Evolutionary conservation across 2,797 vertebrate genomes (phyloP).

Genomic region (Parauchenoglanis ngamensis): DNA sequence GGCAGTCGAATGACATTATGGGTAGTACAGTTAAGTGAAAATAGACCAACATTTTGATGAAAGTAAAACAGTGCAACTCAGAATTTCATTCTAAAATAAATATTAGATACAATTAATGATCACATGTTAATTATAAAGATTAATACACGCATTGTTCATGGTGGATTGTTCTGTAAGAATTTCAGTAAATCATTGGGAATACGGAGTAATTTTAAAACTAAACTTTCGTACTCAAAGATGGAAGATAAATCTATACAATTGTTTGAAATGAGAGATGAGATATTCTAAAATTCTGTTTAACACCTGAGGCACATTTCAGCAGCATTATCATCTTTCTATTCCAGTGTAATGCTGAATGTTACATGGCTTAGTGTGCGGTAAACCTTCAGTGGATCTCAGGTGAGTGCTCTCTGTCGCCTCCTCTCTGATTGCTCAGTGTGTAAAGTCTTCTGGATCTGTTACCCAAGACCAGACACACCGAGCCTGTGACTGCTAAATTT

Average conservation of each 20-base stretch:
- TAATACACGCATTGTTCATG: background rate
- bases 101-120: background rate
- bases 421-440: conserved; percentile 36
- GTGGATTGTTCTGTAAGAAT: background rate
- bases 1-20: background rate
- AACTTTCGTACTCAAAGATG: background rate
- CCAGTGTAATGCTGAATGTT: conserved; percentile 17
- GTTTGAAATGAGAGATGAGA: background rate
- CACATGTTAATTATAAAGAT: background rate
- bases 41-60: background rate
- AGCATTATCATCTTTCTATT: background rate
- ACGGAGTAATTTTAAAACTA: background rate
- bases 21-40: background rate
- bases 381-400: conserved; percentile 36
- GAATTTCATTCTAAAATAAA: background rate
- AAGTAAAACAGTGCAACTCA: background rate
- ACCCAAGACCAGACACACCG: conserved; percentile 57
- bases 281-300: background rate
- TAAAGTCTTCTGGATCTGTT: conserved; percentile 51
- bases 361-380: background rate
- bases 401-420: conserved; percentile 46
- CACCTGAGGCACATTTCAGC: background rate
- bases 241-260: background rate
- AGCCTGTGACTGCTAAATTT: conserved; percentile 76
- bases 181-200: background rate